Evolutionary conservation across 2,113 vertebrate species (phyloP), one percentile per base, ranked within the genome.

Genomic region (Trichechus manatus): DNA sequence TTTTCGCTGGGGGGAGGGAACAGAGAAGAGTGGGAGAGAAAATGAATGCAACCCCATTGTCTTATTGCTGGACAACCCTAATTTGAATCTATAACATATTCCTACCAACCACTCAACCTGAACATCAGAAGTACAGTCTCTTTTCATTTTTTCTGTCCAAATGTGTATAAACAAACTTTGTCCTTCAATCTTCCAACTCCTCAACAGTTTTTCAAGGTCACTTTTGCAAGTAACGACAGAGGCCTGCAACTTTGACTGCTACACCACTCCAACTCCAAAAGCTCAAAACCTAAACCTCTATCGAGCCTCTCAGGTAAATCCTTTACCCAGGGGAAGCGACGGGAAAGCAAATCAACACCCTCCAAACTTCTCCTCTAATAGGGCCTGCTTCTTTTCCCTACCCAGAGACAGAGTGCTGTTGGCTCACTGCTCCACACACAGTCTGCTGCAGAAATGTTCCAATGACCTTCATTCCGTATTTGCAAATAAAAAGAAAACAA

Each of bases 161-260:
- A 97, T 97, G 81, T 98, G 96, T 93, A 94, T 94, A 88, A 98
- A 98, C 98, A 99, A 99, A 99, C 99, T 99, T 99, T 99, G 99
- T 99, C 99, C 99, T 99, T 99, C 99, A 98, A 98, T 98, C 98
- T 93, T 96, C 36, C 96, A 98, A 99, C 98, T 99, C 97, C 97
- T 99, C 98, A 96, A 98, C 98, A 98, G 98, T 98, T 98, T 99
- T 98, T 99, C 99, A 99, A 99, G 99, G 99, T 99, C 99, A 99
- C 99, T 98, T 95, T 98, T 97, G 98, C 91, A 0, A 97, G 84
- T 97, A 97, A 98, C 88, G 92, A 98, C 93, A 96, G 97, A 99
- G 99, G 98, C 99, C 99, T 96, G 75, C 93, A 98, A 98, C 98
- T 98, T 97, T 97, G 89, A 98, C 98, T 97, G 98, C 98, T 96